phyloP scores from a whole-genome alignment of 2,797 vertebrate species.

The Vireo griseus region DNA sequence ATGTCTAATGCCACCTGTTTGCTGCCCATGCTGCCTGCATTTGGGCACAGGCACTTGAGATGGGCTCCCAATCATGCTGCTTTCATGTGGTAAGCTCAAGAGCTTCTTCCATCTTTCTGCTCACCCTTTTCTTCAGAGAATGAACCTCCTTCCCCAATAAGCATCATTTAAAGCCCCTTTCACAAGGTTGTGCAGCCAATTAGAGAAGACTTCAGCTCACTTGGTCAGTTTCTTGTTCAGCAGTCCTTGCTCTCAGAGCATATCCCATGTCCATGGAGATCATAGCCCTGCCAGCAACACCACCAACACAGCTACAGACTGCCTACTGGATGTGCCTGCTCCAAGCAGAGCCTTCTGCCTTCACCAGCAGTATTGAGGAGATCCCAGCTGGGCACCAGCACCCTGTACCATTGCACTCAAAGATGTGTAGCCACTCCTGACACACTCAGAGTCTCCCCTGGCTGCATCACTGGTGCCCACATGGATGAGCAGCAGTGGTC shows the following conservation, averaged over 20 bases:
- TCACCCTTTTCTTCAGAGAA: not conserved
- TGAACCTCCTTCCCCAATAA: not conserved
- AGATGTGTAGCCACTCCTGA: not conserved
- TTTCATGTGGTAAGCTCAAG: not conserved
- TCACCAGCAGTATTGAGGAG: not conserved
- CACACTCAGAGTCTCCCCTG: not conserved
- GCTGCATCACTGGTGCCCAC: not conserved
- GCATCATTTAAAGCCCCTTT: not conserved
- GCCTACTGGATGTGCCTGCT: not conserved
- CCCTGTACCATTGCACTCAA: not conserved
- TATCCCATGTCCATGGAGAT: not conserved
- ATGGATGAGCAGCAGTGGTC: not conserved
- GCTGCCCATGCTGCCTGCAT: not conserved
- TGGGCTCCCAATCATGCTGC: not conserved
- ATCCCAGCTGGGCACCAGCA: not conserved
- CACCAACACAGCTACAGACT: not conserved
- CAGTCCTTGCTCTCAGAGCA: not conserved
- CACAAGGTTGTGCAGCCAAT: not conserved
- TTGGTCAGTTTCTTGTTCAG: not conserved
- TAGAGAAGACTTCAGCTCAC: not conserved
- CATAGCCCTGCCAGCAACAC: not conserved
- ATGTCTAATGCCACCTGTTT: not conserved
- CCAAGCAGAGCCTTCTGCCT: not conserved
- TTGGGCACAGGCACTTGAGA: not conserved
- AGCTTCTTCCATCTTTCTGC: not conserved